Evolutionary conservation across 2,797 vertebrate species (phyloP).

Genomic region (Lepilemur septentrionalis): DNA sequence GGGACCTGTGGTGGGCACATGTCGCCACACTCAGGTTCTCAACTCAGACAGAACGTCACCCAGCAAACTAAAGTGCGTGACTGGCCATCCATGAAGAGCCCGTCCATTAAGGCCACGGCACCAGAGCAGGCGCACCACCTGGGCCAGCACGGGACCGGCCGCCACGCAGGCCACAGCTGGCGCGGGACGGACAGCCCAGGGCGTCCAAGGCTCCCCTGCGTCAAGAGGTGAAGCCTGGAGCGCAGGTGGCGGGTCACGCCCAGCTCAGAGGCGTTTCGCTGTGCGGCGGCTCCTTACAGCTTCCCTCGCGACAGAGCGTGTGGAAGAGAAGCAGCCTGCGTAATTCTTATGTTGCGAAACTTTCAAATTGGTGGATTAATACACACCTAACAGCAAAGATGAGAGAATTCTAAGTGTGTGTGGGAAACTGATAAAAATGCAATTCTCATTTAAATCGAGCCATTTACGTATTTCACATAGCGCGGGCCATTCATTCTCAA

Average conservation of each 20-base stretch:
- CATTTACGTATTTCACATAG: not conserved
- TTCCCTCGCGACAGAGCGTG: rapidly evolving
- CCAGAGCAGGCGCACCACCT: not conserved
- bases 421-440: too few species aligned
- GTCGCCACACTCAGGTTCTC: not conserved
- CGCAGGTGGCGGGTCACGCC: too few species aligned
- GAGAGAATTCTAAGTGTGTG: not conserved
- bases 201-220: too few species aligned
- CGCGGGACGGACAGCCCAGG: rapidly evolving
- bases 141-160: not conserved
- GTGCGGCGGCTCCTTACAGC: not conserved
- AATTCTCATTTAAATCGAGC: not conserved
- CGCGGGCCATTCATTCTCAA: too few species aligned
- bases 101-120: too few species aligned
- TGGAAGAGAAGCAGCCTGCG: not conserved
- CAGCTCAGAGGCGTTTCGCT: not conserved
- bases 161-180: too few species aligned
- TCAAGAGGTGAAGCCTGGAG: too few species aligned
- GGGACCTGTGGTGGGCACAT: not conserved
- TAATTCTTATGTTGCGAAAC: not conserved
- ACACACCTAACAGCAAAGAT: not conserved
- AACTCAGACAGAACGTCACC: not conserved
- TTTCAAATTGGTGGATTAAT: not conserved
- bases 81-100: not conserved
- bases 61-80: not conserved